Conservation (phyloP, 2,113 vertebrate genomes). For the Pluvianellus socialis region DNA sequence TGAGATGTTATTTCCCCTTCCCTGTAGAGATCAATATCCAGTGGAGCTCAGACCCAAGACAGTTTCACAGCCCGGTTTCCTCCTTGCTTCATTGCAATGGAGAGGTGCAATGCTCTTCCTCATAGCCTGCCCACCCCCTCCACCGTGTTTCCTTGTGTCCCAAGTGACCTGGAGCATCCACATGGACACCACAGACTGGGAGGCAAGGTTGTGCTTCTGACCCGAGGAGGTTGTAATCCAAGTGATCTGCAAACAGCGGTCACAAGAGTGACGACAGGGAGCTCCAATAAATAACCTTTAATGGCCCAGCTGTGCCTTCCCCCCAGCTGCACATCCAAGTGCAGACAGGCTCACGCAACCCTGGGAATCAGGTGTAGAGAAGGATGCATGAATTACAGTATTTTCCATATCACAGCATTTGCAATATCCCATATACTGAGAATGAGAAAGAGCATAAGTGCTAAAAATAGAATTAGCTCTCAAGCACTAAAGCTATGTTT, state of each 20-base stretch:
- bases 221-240: background rate
- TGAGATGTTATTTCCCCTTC: background rate
- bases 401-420: background rate
- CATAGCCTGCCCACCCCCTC: background rate
- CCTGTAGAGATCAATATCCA: background rate
- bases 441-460: background rate
- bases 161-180: background rate
- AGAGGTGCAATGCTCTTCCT: background rate
- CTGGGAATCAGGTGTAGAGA: background rate
- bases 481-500: background rate
- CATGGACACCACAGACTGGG: rapidly evolving
- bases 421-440: background rate
- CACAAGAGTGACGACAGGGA: rapidly evolving
- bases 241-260: rapidly evolving
- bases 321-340: background rate
- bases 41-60: background rate
- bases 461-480: background rate
- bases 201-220: background rate
- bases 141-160: rapidly evolving
- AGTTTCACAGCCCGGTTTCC: background rate
- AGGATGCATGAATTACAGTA: rapidly evolving
- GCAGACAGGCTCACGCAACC: rapidly evolving
- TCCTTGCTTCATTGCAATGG: background rate
- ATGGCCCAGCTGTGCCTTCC: background rate
- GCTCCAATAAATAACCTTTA: background rate